A percentile compares a stretch with the other conserved stretches of the same genome.
Evolutionary conservation across 2,113 vertebrate species (phyloP).

Genomic region (Vireo altiloquus): DNA sequence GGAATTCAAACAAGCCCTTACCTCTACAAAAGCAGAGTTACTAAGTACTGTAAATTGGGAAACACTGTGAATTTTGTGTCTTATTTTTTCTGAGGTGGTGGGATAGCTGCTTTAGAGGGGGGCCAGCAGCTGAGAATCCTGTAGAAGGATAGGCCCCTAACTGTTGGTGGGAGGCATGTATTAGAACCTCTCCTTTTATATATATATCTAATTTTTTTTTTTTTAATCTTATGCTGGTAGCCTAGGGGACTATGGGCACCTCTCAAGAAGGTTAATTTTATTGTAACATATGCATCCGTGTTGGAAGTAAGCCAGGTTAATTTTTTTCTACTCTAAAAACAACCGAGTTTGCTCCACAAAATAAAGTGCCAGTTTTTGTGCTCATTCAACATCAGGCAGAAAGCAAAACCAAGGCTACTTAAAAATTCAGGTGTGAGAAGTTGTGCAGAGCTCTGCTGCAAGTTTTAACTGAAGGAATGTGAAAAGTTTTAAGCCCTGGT

Average conservation of each 20-base stretch:
- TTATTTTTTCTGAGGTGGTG: background rate
- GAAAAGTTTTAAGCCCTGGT: conserved; percentile 1
- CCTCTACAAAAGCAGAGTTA: background rate
- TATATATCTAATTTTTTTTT: background rate
- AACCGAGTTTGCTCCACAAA: background rate
- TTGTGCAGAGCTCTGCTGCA: background rate
- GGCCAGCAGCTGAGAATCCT: background rate
- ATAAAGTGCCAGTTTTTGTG: background rate
- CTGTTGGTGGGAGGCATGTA: background rate
- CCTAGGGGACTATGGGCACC: background rate
- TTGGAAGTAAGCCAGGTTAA: background rate
- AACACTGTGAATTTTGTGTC: background rate
- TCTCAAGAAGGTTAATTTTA: background rate
- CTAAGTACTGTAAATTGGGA: background rate
- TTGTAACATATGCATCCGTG: background rate
- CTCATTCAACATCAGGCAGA: background rate
- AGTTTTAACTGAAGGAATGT: background rate
- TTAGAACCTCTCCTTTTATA: background rate
- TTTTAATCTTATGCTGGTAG: background rate
- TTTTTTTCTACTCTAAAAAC: background rate
- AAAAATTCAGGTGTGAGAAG: background rate
- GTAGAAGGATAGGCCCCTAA: background rate
- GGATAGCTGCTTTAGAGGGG: background rate
- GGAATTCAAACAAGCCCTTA: background rate
- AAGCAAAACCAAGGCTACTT: background rate